Conservation (phyloP, 1,140 invertebrate species). For the Neodiprion fabricii region DNA sequence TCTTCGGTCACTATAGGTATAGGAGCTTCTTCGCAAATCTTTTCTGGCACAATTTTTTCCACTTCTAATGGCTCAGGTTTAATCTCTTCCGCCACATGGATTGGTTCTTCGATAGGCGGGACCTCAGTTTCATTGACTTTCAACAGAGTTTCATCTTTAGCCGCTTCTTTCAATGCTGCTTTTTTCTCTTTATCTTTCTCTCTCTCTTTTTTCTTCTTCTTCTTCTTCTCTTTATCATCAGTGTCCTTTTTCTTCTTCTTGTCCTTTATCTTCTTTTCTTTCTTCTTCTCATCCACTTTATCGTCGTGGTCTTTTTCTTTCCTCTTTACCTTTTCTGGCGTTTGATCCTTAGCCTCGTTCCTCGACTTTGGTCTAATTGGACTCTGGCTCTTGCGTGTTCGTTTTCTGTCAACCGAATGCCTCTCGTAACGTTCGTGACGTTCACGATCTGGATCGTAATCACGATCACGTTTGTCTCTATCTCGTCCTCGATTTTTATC, state of each 20-base stretch:
- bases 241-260: constrained; percentile 62
- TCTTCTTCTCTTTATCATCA: constrained; percentile 62
- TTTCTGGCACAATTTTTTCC: constrained; percentile 13
- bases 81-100: constrained; percentile 28
- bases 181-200: constrained; percentile 52
- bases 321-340: constrained; percentile 54
- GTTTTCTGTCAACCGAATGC: constrained; percentile 49
- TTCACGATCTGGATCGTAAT: constrained; percentile 46
- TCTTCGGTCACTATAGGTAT: constrained; percentile 31
- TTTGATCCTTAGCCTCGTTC: constrained; percentile 47
- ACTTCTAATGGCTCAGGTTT: constrained; percentile 23
- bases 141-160: constrained; percentile 53
- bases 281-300: constrained; percentile 57
- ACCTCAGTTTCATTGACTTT: constrained; percentile 30
- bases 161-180: constrained; percentile 51
- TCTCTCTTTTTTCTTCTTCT: constrained; percentile 54
- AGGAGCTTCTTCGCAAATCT: background rate
- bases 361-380: constrained; percentile 46
- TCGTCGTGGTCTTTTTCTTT: constrained; percentile 58
- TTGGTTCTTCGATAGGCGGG: constrained; percentile 30
- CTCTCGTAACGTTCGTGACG: constrained; percentile 54
- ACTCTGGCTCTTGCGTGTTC: constrained; percentile 46
- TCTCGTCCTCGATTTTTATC: constrained; percentile 48
- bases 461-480: constrained; percentile 45
- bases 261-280: constrained; percentile 64